Base-by-base conservation (phyloP, 1,140 invertebrate genomes). In the Cyclina sinensis region DNA sequence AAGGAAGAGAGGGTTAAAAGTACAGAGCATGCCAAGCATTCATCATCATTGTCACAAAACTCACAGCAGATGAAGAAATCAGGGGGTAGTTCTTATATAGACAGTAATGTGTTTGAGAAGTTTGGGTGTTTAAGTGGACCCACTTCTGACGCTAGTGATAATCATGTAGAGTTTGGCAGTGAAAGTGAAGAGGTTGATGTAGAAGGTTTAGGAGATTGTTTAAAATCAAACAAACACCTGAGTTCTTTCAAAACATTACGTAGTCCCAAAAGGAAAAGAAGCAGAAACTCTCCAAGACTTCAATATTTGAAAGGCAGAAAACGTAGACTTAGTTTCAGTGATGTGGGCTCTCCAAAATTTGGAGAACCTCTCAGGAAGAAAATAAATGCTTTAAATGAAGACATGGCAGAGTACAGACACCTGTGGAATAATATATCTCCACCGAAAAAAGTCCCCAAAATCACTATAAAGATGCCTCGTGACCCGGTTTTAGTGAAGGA, bases 361-460 rank as follows among this genome's bases (percentile, higher is more conserved):
- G 76, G 85, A 30, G 76, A 87, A 70, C 76, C 85, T 46, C 21
- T 87, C 0, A 21, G 76, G 14, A 80, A 79, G 24, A 87, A 65
- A 78, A 79, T 87, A 35, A 62, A 87, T 51, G 74, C 85, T 12
- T 21, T 80, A 3, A 65, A 80, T 54, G 59, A 65, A 27, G 74
- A 48, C 21, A 39, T 87, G 43, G 39, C 37, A 24, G 24, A 57
- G 30, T 87, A 80, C 32, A 79, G 74, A 12, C 35, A 78, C 21
- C 35, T 87, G 59, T 79, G 74, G 48, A 62, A 54, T 57, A 48
- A 48, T 68, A 90, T 65, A 24, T 90, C 91, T 21, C 86, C 91
- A 14, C 79, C 80, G 18, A 90, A 90, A 43, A 92, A 92, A 76
- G 88, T 92, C 24, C 92, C 92, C 3, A 92, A 92, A 27, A 85